phyloP scores from a whole-genome alignment of 2,797 vertebrate species.

The Sebastes alutus region DNA sequence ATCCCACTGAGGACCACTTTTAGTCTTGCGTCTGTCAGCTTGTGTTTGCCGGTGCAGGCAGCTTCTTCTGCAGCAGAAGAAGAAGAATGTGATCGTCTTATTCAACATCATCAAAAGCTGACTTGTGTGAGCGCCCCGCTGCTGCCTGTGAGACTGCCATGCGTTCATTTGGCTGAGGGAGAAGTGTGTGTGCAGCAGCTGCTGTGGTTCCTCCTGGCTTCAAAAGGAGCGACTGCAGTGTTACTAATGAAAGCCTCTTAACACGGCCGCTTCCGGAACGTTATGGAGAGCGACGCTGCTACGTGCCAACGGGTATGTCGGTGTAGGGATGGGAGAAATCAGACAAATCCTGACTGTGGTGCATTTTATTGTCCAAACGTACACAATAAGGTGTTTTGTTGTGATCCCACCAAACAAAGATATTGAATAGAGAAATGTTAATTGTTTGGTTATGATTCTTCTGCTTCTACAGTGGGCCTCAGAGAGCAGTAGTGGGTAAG shows the following conservation, averaged over 20 bases:
- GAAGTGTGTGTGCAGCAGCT: conserved; percentile 24
- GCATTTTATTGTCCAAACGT: conserved; percentile 14
- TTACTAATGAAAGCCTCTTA: conserved; percentile 71
- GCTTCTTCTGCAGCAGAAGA: background rate
- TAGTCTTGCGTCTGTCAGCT: conserved; percentile 10
- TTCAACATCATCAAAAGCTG: conserved; percentile 46
- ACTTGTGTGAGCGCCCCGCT: conserved; percentile 16
- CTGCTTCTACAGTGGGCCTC: background rate
- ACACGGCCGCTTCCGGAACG: conserved; percentile 34
- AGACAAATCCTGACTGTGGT: conserved; percentile 18
- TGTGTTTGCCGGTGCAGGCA: background rate
- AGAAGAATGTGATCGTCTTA: conserved; percentile 12
- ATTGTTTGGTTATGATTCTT: conserved; percentile 17
- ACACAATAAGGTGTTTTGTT: conserved; percentile 12
- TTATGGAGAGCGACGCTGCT: background rate
- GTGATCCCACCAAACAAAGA: conserved; percentile 5
- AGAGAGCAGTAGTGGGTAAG: background rate
- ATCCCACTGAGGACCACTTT: conserved; percentile 25
- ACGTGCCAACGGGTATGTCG: conserved; percentile 12
- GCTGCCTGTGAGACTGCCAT: conserved; percentile 19
- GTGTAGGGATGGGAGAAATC: background rate
- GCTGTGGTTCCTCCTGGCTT: conserved; percentile 42
- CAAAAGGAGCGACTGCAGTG: conserved; percentile 42
- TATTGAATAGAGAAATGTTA: background rate
- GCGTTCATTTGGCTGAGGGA: conserved; percentile 20